These are phyloP conservation scores for Gibbula magus DNA, from an alignment of 2,888 invertebrate species.

Conservation along the genomic window DNA sequence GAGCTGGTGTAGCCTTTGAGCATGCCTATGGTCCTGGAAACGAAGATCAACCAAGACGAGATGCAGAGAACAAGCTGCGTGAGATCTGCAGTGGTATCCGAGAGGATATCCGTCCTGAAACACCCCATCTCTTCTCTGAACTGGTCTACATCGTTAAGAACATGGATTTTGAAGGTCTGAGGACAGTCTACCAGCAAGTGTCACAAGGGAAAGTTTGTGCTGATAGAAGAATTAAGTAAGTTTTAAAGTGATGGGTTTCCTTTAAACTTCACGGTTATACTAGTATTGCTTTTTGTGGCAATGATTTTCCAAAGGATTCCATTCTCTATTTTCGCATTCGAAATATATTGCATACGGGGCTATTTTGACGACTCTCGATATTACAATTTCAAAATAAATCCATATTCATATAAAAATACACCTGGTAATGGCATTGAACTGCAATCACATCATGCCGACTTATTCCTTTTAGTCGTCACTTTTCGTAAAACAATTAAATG, in stretches of 20 bases:
- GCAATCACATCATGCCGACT: too few relatives aligned
- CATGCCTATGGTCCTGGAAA: constrained; percentile 38
- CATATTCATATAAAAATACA: too few relatives aligned
- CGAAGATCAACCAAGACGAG: neutral
- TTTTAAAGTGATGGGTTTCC: constrained; percentile 8
- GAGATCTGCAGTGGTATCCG: constrained; percentile 63
- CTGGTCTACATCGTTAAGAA: constrained; percentile 75
- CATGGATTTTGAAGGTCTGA: constrained; percentile 70
- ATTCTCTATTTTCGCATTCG: too few relatives aligned
- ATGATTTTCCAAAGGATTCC: too few relatives aligned
- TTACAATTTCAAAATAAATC: too few relatives aligned
- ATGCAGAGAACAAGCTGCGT: constrained; percentile 46
- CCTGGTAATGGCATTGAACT: too few relatives aligned
- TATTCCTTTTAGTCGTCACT: too few relatives aligned
- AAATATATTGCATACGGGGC: too few relatives aligned
- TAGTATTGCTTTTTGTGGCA: too few relatives aligned
- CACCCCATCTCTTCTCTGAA: constrained; percentile 75
- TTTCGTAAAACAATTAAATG: neutral
- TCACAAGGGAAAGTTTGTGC: constrained; percentile 48
- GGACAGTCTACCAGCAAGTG: constrained; percentile 56
- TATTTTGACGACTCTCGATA: too few relatives aligned
- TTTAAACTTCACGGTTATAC: neutral
- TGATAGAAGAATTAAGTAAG: constrained; percentile 55
- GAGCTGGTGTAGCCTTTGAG: constrained; percentile 37
- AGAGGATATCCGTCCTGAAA: constrained; percentile 73